phyloP scores from a whole-genome alignment of 2,797 vertebrate genomes.

The Anguilla obscura region DNA sequence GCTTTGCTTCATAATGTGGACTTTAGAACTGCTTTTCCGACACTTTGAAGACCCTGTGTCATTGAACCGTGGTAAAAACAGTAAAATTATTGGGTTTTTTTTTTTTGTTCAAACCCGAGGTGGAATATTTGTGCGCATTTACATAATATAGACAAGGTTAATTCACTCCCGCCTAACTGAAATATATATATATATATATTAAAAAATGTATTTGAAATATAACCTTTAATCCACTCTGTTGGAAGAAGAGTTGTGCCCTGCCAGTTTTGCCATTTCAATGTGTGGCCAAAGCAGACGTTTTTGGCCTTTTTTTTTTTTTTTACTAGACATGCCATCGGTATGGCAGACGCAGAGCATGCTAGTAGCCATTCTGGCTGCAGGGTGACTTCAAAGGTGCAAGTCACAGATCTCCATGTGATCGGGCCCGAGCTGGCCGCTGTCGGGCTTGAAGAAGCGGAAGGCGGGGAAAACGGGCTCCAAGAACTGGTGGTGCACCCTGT shows the following conservation, averaged over 20 bases:
- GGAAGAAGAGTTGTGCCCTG: not conserved
- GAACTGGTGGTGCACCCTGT: conserved; percentile 73
- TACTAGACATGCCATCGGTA: not conserved
- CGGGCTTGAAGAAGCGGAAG: conserved; percentile 64
- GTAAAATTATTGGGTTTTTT: not conserved
- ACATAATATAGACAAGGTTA: not conserved
- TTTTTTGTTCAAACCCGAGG: not conserved
- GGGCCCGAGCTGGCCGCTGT: conserved; percentile 50
- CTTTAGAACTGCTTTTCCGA: not conserved
- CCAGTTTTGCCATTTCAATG: not conserved
- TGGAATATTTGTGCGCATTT: not conserved
- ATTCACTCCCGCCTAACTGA: not conserved
- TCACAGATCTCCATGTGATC: conserved; percentile 66
- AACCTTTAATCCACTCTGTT: not conserved
- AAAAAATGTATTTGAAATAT: not conserved
- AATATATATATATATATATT: not conserved
- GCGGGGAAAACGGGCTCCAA: conserved; percentile 67
- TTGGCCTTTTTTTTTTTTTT: not conserved
- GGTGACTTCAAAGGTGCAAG: not conserved
- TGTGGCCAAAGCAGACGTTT: not conserved
- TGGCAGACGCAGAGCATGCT: not conserved
- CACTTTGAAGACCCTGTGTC: not conserved
- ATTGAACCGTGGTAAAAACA: not conserved
- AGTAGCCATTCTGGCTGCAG: not conserved
- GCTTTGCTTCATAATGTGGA: not conserved